Evolutionary conservation across 2,888 invertebrate genomes (phyloP), one percentile per base, ranked within the genome.

Genomic region (Molorchus minor): DNA sequence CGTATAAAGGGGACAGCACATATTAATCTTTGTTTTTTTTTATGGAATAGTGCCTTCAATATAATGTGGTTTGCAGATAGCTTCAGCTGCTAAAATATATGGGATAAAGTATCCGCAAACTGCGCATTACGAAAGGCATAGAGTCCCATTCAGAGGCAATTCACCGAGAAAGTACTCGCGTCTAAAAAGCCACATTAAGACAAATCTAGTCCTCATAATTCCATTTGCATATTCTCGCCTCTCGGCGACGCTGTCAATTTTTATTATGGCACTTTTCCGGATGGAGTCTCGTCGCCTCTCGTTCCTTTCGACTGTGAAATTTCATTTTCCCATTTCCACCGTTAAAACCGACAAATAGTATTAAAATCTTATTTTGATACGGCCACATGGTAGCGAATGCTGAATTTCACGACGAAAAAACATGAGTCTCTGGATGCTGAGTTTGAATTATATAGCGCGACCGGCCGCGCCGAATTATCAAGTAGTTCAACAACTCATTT

Each of bases 351-450:
- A 36, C 49, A 46, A 55, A 55, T 45, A 30, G 33, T 36, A 45
- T 55, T 55, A 55, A 55, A 55, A 55, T 55, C 55, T 46, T 55
- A 45, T 55, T 53, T 41, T 36, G 49, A 47, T 40, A 25, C 30
- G 17, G 38, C 30, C 10, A 10, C 2, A 33, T 12, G 29, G 30
- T 30, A 33, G 30, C n/a, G n/a, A n/a, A 30, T 45, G 33, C n/a
- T n/a, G 20, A 17, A 5, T n/a, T 19, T 4, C 17, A n/a, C 10
- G 19, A 19, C 40, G 19, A 17, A 19, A 17, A 17, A 17, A n/a
- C 17, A 20, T 25, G 40, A 19, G 16, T 40, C 17, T 10, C 40
- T 19, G 40, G 19, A 19, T 19, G 40, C 40, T 19, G 19, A 36
- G 36, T 36, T 40, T 17, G 19, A 40, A 19, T 40, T 40, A 40